Conservation (phyloP, 1,140 invertebrate species). For the Lycorma delicatula region DNA sequence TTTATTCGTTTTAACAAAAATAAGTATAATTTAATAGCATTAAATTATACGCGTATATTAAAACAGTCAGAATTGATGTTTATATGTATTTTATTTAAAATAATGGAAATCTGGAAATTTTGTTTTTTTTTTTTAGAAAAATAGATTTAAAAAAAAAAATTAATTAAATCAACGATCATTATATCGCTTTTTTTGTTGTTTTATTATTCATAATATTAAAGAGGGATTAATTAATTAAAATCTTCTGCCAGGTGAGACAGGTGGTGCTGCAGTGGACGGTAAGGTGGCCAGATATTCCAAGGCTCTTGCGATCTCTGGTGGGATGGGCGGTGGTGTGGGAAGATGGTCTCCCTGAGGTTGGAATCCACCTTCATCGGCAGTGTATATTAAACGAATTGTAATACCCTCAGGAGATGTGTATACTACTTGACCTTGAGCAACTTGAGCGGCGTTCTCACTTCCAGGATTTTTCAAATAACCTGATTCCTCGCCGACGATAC, state of each 20-base stretch:
- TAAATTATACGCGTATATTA: no score
- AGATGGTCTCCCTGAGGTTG: constrained; percentile 49
- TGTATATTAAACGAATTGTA: constrained; percentile 56
- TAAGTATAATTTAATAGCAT: no score
- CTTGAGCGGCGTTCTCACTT: constrained; percentile 53
- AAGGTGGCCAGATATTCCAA: constrained; percentile 33
- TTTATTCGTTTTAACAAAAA: no score
- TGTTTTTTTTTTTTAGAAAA: no score
- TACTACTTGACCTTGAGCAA: constrained; percentile 56
- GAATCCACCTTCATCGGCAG: constrained; percentile 62
- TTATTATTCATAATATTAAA: no score
- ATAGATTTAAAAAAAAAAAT: no score
- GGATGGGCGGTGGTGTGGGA: constrained; percentile 59
- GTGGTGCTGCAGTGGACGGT: constrained; percentile 4
- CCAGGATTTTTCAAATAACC: constrained; percentile 64
- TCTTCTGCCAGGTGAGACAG: constrained; percentile 2
- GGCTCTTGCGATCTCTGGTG: constrained; percentile 61
- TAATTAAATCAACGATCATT: no score
- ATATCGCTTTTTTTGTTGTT: no score
- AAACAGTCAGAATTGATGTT: no score
- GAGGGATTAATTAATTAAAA: no score
- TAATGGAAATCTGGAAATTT: no score
- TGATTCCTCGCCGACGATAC: constrained; percentile 69
- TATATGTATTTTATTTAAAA: no score
- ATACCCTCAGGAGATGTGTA: constrained; percentile 67